These are phyloP conservation scores for Galemys pyrenaicus DNA, from an alignment of 2,113 vertebrate genomes.

Conservation along the genomic window DNA sequence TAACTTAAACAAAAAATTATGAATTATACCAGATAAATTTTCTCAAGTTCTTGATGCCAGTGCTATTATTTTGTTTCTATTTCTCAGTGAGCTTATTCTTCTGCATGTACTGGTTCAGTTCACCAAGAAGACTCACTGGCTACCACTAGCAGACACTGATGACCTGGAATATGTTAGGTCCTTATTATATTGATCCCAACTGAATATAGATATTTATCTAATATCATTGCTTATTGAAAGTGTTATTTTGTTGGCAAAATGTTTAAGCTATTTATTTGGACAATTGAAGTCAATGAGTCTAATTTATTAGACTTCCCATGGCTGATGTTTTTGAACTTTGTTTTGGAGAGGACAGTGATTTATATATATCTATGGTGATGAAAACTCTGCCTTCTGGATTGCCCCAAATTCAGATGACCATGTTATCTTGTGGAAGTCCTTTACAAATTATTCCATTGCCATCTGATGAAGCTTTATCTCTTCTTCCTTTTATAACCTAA, in stretches of 20 bases:
- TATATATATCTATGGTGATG: conserved; percentile 17
- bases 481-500: not conserved
- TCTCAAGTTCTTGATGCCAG: not conserved
- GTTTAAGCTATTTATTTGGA: conserved; percentile 3
- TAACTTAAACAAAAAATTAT: not conserved
- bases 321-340: not conserved
- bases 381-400: not conserved
- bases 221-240: not conserved
- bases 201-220: not conserved
- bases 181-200: not conserved
- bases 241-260: conserved; percentile 31
- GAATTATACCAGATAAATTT: not conserved
- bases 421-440: not conserved
- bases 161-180: not conserved
- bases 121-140: conserved; percentile 9
- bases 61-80: not conserved
- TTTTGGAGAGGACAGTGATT: conserved; percentile 1
- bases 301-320: not conserved
- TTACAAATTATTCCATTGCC: conserved; percentile 14
- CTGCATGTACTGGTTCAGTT: not conserved
- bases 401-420: not conserved
- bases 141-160: not conserved
- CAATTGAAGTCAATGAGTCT: not conserved
- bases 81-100: conserved; percentile 40
- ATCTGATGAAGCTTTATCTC: not conserved